Evolutionary conservation across 2,888 invertebrate genomes (phyloP).

Genomic region (Campoplex capitator): DNA sequence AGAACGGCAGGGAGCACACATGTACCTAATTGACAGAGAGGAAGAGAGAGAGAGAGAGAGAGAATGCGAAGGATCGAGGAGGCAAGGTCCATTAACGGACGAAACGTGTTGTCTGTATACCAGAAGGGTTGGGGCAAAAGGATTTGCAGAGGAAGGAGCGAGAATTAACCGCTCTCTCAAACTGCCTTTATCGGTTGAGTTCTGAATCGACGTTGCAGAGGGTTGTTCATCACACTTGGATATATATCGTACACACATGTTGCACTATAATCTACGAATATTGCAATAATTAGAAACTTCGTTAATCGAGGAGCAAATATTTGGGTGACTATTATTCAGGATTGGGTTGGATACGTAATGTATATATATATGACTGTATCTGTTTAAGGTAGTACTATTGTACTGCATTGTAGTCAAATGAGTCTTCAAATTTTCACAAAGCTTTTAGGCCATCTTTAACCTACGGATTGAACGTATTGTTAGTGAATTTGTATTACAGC

Average conservation of each 20-base stretch:
- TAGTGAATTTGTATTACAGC: too few species aligned
- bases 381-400: too few species aligned
- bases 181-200: conserved; percentile 53
- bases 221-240: background rate
- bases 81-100: conserved; percentile 13
- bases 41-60: conserved; percentile 9
- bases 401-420: too few species aligned
- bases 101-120: conserved; percentile 20
- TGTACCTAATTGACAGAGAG: conserved; percentile 22
- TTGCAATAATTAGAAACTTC: background rate
- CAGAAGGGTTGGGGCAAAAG: conserved; percentile 18
- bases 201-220: conserved; percentile 6
- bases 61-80: conserved; percentile 18
- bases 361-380: too few species aligned
- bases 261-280: background rate
- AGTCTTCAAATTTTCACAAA: too few species aligned
- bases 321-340: background rate
- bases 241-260: conserved; percentile 11
- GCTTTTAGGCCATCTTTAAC: too few species aligned
- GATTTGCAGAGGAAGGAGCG: conserved; percentile 14
- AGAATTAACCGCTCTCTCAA: conserved; percentile 53
- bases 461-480: too few species aligned
- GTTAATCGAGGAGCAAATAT: background rate
- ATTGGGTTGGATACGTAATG: too few species aligned
- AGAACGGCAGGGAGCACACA: conserved; percentile 10